Conservation (phyloP, 1,140 invertebrate species). For the Xylocopa sonorina region DNA sequence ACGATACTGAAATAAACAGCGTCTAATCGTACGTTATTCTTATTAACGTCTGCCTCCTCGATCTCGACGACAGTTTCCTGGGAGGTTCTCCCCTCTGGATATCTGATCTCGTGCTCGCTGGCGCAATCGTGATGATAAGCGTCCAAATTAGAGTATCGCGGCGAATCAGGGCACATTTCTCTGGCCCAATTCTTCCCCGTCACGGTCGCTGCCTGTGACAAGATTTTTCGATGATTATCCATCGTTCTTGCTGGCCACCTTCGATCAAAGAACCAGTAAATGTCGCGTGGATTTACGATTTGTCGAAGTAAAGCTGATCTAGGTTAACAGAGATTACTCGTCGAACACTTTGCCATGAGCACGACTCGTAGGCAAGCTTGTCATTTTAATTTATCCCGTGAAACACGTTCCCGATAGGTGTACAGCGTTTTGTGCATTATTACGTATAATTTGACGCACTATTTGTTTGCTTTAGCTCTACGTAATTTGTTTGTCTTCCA, state of each 20-base stretch:
- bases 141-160: neutral
- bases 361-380: neutral
- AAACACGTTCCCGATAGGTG: neutral
- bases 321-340: constrained; percentile 33
- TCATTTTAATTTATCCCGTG: constrained; percentile 16
- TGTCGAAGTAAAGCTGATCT: neutral
- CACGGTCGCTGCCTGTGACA: neutral
- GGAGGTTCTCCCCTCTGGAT: constrained; percentile 21
- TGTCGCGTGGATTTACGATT: neutral
- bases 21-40: constrained; percentile 32
- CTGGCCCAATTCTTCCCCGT: neutral
- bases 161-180: neutral
- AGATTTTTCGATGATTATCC: constrained; percentile 9
- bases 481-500: constrained; percentile 12
- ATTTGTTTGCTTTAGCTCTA: neutral
- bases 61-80: constrained; percentile 14
- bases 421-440: constrained; percentile 22
- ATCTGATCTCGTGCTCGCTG: neutral
- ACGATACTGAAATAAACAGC: constrained; percentile 9
- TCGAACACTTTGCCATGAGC: neutral
- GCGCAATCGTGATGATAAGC: neutral
- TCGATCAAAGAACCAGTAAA: neutral
- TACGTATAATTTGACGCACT: constrained; percentile 24
- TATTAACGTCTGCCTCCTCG: constrained; percentile 7
- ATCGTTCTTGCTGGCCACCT: neutral